Base-by-base conservation (phyloP, 2,888 invertebrate genomes). In the Eustalomyia histrio region DNA sequence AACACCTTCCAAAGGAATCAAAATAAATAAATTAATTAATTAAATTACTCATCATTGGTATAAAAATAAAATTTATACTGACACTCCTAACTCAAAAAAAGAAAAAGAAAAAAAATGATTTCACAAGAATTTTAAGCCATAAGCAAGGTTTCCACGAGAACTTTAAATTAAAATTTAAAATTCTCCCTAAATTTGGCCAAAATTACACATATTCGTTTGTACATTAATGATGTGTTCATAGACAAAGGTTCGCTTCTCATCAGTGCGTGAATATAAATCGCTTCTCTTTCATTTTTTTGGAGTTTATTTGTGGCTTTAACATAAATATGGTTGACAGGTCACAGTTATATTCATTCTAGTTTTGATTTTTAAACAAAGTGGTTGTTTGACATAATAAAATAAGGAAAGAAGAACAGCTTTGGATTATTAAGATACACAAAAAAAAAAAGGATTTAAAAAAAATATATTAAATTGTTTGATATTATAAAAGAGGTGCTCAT, bases 261-360 rank as follows among this genome's bases (percentile, higher is more conserved):
- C 65, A 67, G 81, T 81, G 81, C 81, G 81, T 81, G 74, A 78
- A 69, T 69, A 76, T 80, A 63, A 21, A 67, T 60, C 47, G 47
- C 43, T 57, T 9, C 55, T 57, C 65, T 71, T 71, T 60, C 35
- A 39, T 16, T 79, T 16, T 79, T 80, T 67, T 63, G 61, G 18
- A 17, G 35, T 24, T 64, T 39, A 35, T 58, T 73, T 71, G 47
- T 71, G 57, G 67, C 57, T 72, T 65, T 47, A n/a, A 68, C 53
- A 75, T 81, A 81, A 81, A 81, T 81, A 81, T 78, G 74, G 71
- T 78, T 71, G 78, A 78, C 72, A 79, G 74, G 78, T 74, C 81
- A 81, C 65, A 63, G 58, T 78, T 68, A 21, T 65, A 74, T 58
- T 55, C 81, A 81, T 75, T 81, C 64, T 57, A 63, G 81, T 78